Evolutionary conservation across 2,113 vertebrate genomes (phyloP).

Genomic region (Mola mola): DNA sequence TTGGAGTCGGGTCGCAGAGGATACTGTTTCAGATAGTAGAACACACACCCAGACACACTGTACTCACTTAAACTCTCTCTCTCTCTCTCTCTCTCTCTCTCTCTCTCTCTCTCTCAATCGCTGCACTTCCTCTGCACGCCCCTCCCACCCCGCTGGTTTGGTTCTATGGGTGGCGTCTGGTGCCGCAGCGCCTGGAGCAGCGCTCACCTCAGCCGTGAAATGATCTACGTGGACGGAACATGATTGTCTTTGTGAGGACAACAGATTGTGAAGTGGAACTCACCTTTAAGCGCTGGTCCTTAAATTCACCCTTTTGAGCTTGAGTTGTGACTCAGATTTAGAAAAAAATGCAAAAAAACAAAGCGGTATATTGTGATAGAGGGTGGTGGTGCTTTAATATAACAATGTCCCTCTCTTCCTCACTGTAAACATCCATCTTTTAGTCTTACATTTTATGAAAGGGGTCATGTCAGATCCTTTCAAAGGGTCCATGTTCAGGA

Average conservation of each 20-base stretch:
- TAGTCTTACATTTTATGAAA: background rate
- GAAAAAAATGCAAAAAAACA: background rate
- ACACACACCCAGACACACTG: constrained; percentile 34
- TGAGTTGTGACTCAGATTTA: background rate
- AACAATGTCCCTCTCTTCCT: background rate
- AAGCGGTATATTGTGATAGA: background rate
- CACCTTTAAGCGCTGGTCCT: background rate
- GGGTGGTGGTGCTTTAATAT: background rate
- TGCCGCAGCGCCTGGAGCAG: constrained; percentile 28
- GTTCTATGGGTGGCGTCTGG: constrained; percentile 35
- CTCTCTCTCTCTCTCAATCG: constrained; percentile 14
- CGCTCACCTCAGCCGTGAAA: constrained; percentile 24
- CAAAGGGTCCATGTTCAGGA: background rate
- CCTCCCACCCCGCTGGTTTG: constrained; percentile 26
- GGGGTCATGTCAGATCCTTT: background rate
- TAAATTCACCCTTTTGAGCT: background rate
- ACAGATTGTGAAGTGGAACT: background rate
- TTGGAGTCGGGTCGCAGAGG: constrained; percentile 35
- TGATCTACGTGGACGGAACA: constrained; percentile 18
- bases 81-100: constrained; percentile 3
- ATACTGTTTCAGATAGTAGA: constrained; percentile 25
- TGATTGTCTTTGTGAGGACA: constrained; percentile 17
- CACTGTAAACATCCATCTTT: no score
- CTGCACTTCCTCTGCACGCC: constrained; percentile 30
- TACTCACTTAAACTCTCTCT: background rate